These are phyloP conservation scores for Numenius arquata DNA, from an alignment of 2,113 vertebrate species.

Conservation along the genomic window DNA sequence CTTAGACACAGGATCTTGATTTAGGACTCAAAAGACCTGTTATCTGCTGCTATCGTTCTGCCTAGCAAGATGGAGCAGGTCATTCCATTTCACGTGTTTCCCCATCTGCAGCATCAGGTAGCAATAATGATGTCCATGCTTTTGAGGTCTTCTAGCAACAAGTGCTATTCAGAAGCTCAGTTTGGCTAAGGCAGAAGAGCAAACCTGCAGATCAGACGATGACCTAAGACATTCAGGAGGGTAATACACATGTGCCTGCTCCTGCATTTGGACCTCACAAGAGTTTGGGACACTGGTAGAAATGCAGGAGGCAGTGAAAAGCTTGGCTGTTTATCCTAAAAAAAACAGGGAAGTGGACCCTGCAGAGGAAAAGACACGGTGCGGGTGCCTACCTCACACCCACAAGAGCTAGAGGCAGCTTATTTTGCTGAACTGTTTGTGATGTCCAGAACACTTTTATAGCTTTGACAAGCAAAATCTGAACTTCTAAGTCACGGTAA, in stretches of 20 bases:
- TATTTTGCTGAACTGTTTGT: not conserved
- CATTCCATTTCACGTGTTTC: not conserved
- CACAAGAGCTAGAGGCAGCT: not conserved
- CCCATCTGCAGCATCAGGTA: not conserved
- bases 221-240: not conserved
- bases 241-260: not conserved
- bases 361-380: not conserved
- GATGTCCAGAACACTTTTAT: not conserved
- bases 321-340: not conserved
- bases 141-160: not conserved
- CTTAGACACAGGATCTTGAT: not conserved
- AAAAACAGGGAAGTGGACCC: not conserved
- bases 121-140: fast-evolving
- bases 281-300: not conserved
- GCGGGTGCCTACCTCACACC: not conserved
- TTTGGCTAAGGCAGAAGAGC: not conserved
- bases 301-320: not conserved
- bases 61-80: not conserved
- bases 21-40: not conserved
- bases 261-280: not conserved
- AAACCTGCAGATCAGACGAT: not conserved
- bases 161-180: not conserved
- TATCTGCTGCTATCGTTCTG: not conserved
- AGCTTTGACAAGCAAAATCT: not conserved
- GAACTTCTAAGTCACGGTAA: not conserved